Conservation (phyloP, 1,140 invertebrate genomes). For the Metaphire vulgaris region DNA sequence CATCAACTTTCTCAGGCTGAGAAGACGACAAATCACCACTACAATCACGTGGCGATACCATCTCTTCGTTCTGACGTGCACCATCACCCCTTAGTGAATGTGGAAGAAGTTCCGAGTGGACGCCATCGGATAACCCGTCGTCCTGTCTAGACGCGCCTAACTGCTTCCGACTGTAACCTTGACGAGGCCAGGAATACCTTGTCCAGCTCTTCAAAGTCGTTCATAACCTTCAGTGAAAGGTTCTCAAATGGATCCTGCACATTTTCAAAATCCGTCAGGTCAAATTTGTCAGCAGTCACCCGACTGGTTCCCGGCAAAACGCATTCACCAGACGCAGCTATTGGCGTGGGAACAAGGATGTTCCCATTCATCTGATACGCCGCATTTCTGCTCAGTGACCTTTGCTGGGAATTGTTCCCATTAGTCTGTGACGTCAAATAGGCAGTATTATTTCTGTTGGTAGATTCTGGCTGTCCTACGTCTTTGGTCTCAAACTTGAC, state of each 20-base stretch:
- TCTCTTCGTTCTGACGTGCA: no score
- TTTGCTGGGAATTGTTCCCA: no score
- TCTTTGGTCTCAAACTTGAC: no score
- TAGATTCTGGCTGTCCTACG: neutral
- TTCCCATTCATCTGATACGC: neutral
- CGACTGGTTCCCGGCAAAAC: neutral
- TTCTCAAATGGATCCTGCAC: constrained; percentile 23
- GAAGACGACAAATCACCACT: no score
- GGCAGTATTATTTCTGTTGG: neutral
- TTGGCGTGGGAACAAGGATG: neutral
- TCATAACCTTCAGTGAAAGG: constrained; percentile 15
- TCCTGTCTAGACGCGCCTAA: no score
- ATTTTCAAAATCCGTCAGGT: constrained; percentile 17
- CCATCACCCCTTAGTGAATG: no score
- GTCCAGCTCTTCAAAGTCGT: constrained; percentile 21
- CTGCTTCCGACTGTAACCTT: neutral
- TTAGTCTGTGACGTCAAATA: neutral
- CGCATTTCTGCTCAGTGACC: no score
- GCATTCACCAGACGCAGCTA: neutral
- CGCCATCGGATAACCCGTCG: no score
- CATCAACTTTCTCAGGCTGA: no score
- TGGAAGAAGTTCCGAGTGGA: no score
- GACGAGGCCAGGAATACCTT: constrained; percentile 11
- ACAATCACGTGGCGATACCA: no score
- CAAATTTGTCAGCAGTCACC: neutral